Evolutionary conservation across 2,888 invertebrate species (phyloP), one percentile per base, ranked within the genome.

Genomic region (Spilosoma lubricipeda): DNA sequence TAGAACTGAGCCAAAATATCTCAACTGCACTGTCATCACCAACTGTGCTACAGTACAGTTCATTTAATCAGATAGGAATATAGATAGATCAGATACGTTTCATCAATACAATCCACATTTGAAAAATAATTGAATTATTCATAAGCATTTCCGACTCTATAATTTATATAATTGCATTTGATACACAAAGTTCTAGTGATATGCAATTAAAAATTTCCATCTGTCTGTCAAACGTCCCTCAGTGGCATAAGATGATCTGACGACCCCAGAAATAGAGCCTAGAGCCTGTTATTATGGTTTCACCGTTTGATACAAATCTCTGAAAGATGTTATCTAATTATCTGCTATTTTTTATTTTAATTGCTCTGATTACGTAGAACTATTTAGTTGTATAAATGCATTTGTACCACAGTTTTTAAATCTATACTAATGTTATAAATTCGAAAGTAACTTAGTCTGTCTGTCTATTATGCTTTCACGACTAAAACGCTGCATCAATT

Each of bases 191-290:
- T 84, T 88, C 70, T 78, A 80, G 81, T 87, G 89, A 90, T 91
- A 90, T 93, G 87, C 92, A 93, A 94, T 94, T 94, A 95, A 92
- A 91, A 89, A 89, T 90, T 75, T 89, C 87, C 82, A 89, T 93
- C 87, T 89, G 93, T 93, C 94, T 88, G 92, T 95, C 95, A 94
- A 93, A 93, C 90, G 94, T 94, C 93, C 84, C 87, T 88, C 91
- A 88, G 93, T 93, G 93, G 94, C 93, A 89, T 87, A 84, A 86
- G 91, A 90, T 86, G 88, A 88, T 89, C 90, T 90, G 92, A 92
- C 92, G 90, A 88, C 90, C 89, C 78, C 80, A 68, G 36, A 70
- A 42, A 67, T 65, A 39, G 56, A 64, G 69, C 87, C 75, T 91
- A 90, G 89, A 93, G 86, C 90, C 92, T 90, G 84, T 94, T 86